These are phyloP conservation scores for Drosophila mojavensis DNA, from an alignment of 1,140 invertebrate species.

Conservation along the genomic window DNA sequence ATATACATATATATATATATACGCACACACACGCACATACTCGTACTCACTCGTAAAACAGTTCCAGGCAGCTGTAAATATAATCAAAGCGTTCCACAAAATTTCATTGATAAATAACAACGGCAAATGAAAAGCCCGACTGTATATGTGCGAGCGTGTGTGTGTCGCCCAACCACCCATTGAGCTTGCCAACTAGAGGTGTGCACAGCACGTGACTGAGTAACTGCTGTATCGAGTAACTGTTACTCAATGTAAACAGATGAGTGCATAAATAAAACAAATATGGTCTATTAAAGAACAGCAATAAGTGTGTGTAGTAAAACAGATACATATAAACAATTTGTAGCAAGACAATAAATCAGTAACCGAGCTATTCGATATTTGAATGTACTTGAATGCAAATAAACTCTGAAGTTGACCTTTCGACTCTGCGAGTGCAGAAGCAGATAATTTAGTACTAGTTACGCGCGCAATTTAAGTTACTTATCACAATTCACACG, in stretches of 20 bases:
- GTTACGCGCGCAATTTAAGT: constrained; percentile 16
- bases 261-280: no score
- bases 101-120: constrained; percentile 79
- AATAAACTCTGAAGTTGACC: neutral
- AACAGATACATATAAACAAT: neutral
- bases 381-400: no score
- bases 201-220: neutral
- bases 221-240: neutral
- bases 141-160: neutral
- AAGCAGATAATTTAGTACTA: neutral
- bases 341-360: no score
- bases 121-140: constrained; percentile 28
- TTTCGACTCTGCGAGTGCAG: neutral
- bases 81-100: constrained; percentile 43
- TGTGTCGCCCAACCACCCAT: constrained; percentile 6
- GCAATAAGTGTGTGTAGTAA: no score
- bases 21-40: neutral
- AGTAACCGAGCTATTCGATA: no score
- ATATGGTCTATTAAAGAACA: no score
- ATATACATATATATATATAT: no score
- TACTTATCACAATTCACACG: constrained; percentile 23
- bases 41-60: constrained; percentile 2
- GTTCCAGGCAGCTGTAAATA: constrained; percentile 26
- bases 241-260: neutral
- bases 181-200: constrained; percentile 19